Evolutionary conservation across 2,797 vertebrate genomes (phyloP), one percentile per base, ranked within the genome.

Genomic region (Triplophysa yarkandensis): DNA sequence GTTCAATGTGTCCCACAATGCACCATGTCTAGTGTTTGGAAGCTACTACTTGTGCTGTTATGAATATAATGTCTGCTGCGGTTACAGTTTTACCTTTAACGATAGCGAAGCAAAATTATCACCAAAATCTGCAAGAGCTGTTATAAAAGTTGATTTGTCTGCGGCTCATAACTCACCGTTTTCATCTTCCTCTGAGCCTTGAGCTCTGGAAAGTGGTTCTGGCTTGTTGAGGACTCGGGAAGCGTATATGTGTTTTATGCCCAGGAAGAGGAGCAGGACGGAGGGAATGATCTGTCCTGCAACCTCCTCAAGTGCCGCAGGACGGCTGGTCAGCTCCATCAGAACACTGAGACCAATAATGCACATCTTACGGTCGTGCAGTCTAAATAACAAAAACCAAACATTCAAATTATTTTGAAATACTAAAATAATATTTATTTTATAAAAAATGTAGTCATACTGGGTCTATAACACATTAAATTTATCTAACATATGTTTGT

Each of bases 291-390:
- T 95, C 88, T 98, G 94, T 6, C 87, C 89, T 0, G 88, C 94
- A 4, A 96, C 94, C 0, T 91, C 92, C 25, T 94, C 93, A 21
- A 99, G 88, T 0, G 92, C 94, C 0, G 91, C 90, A 0, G 96
- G 96, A 44, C 96, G 90, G 67, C 89, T 92, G 5, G 96, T 94
- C 58, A 98, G 88, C 81, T 96, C 95, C 92, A 98, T 92, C 65
- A 99, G 88, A 73, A 98, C 92, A 36, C 96, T 98, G 76, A 99
- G 90, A 61, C 97, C 97, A 28, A 99, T 95, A 88, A 99, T 96
- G 81, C 97, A 98, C 93, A 98, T 95, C 88, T 98, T 99, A 52
- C 97, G 93, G 84, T 99, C 97, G 13, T 99, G 97, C 57, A 98
- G 93, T 67, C 97, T 99, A 85, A 13, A 58, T 41, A 81, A 3